phyloP scores from a whole-genome alignment of 2,888 invertebrate species.

The Nemotelus pantherinus region DNA sequence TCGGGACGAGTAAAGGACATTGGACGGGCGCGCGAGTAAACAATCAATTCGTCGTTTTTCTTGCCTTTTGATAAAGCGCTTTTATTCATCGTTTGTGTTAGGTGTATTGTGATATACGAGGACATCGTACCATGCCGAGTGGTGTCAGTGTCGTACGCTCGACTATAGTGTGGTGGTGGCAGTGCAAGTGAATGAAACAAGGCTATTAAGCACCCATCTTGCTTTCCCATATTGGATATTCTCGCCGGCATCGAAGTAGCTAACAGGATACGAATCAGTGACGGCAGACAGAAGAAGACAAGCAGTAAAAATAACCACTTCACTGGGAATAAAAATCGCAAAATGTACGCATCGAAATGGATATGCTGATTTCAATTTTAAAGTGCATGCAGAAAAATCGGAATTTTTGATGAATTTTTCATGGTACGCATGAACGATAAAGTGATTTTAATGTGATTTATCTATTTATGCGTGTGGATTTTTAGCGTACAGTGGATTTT shows the following conservation, averaged over 20 bases:
- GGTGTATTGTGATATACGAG: too few species aligned
- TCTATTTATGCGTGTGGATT: not conserved
- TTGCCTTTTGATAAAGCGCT: not conserved
- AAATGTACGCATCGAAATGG: conserved; percentile 21
- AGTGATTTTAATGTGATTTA: conserved; percentile 1
- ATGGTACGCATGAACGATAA: conserved; percentile 40
- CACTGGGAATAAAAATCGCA: conserved; percentile 6
- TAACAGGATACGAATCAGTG: not conserved
- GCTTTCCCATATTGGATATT: not conserved
- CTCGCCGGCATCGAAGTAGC: conserved; percentile 8
- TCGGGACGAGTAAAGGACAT: conserved; percentile 36
- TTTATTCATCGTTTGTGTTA: not conserved
- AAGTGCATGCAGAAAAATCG: conserved; percentile 19
- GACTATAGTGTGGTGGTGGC: not conserved
- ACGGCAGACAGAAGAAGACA: not conserved
- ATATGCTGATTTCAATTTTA: conserved; percentile 31
- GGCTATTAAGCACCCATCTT: conserved; percentile 11
- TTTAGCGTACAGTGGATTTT: too few species aligned
- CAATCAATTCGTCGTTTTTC: conserved; percentile 16
- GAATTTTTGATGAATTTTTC: conserved; percentile 23
- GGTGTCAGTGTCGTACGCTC: conserved; percentile 24
- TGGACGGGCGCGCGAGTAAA: conserved; percentile 36
- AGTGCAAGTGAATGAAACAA: conserved; percentile 10
- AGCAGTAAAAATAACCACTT: not conserved
- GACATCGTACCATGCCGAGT: conserved; percentile 20